These are phyloP conservation scores for Mimachlamys varia DNA, from an alignment of 2,888 invertebrate species.

Conservation along the genomic window DNA sequence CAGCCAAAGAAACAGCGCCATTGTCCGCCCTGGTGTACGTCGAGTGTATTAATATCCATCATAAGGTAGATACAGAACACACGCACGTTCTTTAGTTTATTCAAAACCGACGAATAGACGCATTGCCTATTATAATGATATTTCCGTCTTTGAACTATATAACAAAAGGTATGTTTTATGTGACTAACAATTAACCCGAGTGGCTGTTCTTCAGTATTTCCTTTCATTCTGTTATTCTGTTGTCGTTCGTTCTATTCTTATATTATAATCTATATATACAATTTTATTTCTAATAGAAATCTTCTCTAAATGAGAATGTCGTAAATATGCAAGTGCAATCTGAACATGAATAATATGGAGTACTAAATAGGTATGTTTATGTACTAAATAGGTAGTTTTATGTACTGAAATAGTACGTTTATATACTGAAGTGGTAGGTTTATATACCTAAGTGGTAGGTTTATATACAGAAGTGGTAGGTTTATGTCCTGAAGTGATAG, in stretches of 20 bases:
- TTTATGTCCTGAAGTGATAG: no score
- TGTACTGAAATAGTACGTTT: no score
- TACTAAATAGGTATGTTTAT: no score
- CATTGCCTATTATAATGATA: neutral
- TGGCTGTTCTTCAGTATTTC: neutral
- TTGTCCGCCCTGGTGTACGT: neutral
- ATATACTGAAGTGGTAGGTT: no score
- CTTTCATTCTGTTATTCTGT: neutral
- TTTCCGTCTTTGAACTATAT: neutral
- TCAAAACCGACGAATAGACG: neutral
- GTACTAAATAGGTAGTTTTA: no score
- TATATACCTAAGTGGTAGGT: no score
- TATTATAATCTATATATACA: neutral
- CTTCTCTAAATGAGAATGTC: no score
- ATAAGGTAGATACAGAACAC: neutral
- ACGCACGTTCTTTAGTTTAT: neutral
- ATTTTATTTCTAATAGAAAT: no score
- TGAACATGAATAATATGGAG: no score
- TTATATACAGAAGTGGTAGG: no score
- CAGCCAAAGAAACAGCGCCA: neutral
- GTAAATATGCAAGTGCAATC: no score
- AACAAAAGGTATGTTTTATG: neutral
- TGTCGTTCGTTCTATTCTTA: neutral
- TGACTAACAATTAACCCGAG: neutral
- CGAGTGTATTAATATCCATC: neutral